These are phyloP conservation scores for Chloroclystis v-ata DNA, from an alignment of 2,888 invertebrate genomes.

Conservation along the genomic window DNA sequence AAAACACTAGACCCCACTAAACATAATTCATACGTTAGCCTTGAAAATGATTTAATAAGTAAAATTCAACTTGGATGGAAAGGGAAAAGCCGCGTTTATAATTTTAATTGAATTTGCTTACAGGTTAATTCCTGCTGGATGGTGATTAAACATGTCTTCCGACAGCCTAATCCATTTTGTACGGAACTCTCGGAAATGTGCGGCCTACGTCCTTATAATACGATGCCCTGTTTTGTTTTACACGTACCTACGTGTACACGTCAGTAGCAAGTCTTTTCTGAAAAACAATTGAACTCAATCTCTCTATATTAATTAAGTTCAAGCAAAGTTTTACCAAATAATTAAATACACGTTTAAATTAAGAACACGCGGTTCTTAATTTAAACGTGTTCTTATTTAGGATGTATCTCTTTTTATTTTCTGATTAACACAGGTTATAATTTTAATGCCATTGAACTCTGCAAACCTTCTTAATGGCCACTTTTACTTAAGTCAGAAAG, in stretches of 20 bases:
- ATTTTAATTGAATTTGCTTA: conserved; percentile 35
- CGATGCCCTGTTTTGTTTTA: conserved; percentile 24
- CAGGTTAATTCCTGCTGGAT: conserved; percentile 32
- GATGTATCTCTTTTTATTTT: too few relatives aligned
- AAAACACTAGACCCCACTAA: too few relatives aligned
- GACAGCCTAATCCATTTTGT: conserved; percentile 51
- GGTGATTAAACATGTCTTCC: conserved; percentile 50
- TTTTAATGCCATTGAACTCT: too few relatives aligned
- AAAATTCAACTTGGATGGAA: conserved; percentile 1
- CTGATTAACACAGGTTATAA: too few relatives aligned
- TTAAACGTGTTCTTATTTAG: too few relatives aligned
- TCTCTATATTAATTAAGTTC: too few relatives aligned
- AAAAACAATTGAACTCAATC: neutral
- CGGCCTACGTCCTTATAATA: conserved; percentile 42
- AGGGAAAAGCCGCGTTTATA: conserved; percentile 7
- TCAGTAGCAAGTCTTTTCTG: conserved; percentile 13
- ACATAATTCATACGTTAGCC: neutral
- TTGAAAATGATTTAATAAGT: neutral
- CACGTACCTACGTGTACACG: conserved; percentile 36
- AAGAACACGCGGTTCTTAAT: too few relatives aligned
- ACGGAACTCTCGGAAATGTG: conserved; percentile 48
- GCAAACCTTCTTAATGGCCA: too few relatives aligned
- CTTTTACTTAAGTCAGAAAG: too few relatives aligned
- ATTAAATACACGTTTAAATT: too few relatives aligned
- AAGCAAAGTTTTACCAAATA: too few relatives aligned